Base-by-base conservation (phyloP, 2,113 vertebrate species). In the Verasper variegatus region DNA sequence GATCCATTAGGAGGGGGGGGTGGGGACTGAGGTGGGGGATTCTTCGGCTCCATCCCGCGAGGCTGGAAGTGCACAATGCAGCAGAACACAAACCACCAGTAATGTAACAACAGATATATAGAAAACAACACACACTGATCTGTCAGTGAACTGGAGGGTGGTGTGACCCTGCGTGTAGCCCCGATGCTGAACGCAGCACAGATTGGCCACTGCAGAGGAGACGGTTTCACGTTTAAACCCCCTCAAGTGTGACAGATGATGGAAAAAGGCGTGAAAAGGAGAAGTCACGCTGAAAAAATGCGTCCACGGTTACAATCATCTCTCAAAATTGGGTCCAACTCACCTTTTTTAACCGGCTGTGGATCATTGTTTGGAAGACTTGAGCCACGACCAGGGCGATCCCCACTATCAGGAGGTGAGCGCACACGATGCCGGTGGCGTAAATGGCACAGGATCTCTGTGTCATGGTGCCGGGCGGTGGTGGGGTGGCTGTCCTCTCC, bases 361-460 rank as follows among this genome's bases (percentile, higher is more conserved):
- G 85, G 15, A 95, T 95, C 90, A 94, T 85, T 51, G 94, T 95
- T 85, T 95, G 95, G 86, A 95, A 95, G 92, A 95, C 94, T 83
- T 95, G 95, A 82, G 92, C 93, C 85, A 95, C 91, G 51, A 95
- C 85, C 86, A 95, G 85, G 78, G 92, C 94, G 90, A 95, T 95
- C 63, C 95, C 95, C 63, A 94, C 80, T 0, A 95, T 94, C 47
- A 95, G 92, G 64, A 95, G 92, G 89, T 92, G 93, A 82, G 94
- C 94, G 68, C 93, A 91, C 80, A 94, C 92, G 85, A 95, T 94
- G 5, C 93, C 95, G 70, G 93, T 95, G 77, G 91, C 93, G 90
- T 95, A 95, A 92, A 95, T 95, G 82, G 91, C 89, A 91, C 93
- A 95, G 15, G 94, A 95, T 82, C 94, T 94, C 74, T 93, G 92